Evolutionary conservation across 2,797 vertebrate genomes (phyloP), one percentile per base, ranked within the genome.

Genomic region (Mormyrops attenuatus): DNA sequence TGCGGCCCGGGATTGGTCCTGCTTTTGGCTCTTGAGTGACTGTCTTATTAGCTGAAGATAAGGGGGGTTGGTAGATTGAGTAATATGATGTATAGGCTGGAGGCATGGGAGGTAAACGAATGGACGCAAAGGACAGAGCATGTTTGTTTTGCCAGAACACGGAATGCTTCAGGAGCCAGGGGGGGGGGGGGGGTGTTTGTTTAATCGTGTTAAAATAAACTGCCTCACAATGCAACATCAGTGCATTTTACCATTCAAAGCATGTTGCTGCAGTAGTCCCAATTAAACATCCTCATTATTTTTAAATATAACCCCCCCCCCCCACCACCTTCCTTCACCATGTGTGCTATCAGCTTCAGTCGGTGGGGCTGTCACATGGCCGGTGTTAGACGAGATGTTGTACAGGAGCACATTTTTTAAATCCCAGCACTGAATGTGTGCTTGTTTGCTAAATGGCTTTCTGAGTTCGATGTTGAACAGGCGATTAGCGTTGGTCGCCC

Each of bases 81-180:
- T 86, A 86, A 15, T 86, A 26, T 53, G 38, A 47, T 41, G 38
- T n/a, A 20, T 6, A 47, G 77, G 38, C 77, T 20, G 41, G 38
- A 47, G 34, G 15, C 17, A 41, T 44, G 77, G 77, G 77, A 44
- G 15, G 41, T 44, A 47, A 15, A 53, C 2, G 49, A 52, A 52
- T 15, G 22, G 84, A 13, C 7, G 84, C 47, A 7, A 30, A 26
- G 13, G 47, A 6, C 11, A 22, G 22, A 26, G 15, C 20, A 26
- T 9, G 26, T 86, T 86, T 86, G 84, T 86, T 86, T 86, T 52
- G 84, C 38, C 47, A 80, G 22, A 86, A 55, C 55, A 53, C 26
- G 30, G 84, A 49, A 30, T 47, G n/a, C 50, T 53, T 30, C 49
- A 22, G 73, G 73, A 30, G 34, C 50, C 2, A 1, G 49, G 50